phyloP scores from a whole-genome alignment of 1,140 invertebrate genomes.

The Bursaphelenchus mucronatus region DNA sequence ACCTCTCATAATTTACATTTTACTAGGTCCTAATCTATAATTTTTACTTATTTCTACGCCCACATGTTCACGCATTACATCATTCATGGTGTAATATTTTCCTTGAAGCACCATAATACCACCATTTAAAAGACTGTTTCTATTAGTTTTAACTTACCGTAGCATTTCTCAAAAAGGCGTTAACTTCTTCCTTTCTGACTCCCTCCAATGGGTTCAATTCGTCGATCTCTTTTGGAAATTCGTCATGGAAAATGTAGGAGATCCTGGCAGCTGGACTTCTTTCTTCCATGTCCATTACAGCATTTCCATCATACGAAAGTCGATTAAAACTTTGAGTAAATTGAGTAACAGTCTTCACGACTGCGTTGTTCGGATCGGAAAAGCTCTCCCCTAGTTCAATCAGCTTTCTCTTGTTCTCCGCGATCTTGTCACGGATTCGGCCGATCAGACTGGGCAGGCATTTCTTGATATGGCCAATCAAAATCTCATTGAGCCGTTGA shows the following conservation, averaged over 20 bases:
- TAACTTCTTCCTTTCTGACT: not conserved
- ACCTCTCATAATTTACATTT: no score
- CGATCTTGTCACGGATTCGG: not conserved
- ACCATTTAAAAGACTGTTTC: no score
- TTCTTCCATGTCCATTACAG: not conserved
- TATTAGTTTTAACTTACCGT: conserved; percentile 4
- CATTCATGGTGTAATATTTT: no score
- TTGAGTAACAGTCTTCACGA: not conserved
- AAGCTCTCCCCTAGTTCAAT: not conserved
- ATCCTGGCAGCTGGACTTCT: not conserved
- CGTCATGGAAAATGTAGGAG: not conserved
- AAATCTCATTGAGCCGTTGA: conserved; percentile 79
- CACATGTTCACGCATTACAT: no score
- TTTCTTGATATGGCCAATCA: not conserved
- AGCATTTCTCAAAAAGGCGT: not conserved
- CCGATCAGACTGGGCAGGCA: not conserved
- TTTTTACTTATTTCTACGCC: no score
- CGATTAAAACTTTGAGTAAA: not conserved
- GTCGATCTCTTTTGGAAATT: not conserved
- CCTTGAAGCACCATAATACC: no score
- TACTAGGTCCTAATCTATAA: no score
- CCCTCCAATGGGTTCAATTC: conserved; percentile 3
- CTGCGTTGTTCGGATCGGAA: not conserved
- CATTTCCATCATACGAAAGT: not conserved
- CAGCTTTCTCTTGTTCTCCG: not conserved